Percentiles rank a stretch among this genome's conserved stretches.
phyloP scores from a whole-genome alignment of 2,797 vertebrate genomes.

The Pelochelys cantorii region DNA sequence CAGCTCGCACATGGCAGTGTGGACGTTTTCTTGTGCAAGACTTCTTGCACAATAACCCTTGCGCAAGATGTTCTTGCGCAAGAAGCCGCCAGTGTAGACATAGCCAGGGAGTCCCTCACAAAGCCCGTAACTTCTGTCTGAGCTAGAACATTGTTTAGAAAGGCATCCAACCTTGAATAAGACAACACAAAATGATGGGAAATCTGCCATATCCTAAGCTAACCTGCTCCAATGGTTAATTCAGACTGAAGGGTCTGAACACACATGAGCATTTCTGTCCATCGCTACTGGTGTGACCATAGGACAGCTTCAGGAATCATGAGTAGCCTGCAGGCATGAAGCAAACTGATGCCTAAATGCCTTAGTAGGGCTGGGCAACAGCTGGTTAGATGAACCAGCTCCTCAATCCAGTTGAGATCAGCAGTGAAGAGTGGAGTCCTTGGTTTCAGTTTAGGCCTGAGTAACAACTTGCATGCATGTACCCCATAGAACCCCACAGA shows the following conservation, averaged over 20 bases:
- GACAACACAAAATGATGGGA: conserved; percentile 6
- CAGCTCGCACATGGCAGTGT: too few species aligned
- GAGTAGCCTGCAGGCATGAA: not conserved
- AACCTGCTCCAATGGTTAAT: conserved; percentile 30
- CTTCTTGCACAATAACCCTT: too few species aligned
- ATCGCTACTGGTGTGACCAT: not conserved
- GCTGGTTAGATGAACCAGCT: not conserved
- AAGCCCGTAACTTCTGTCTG: not conserved
- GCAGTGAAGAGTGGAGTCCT: conserved; percentile 1
- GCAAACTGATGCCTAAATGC: not conserved
- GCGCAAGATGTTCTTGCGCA: too few species aligned
- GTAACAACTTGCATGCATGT: not conserved
- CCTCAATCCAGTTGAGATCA: not conserved
- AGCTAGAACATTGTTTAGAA: not conserved
- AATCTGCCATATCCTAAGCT: conserved; percentile 15
- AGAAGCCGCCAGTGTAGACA: too few species aligned
- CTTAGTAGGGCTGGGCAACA: not conserved
- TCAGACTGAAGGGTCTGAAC: conserved; percentile 31
- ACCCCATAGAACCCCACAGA: not conserved
- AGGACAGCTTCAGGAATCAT: not conserved
- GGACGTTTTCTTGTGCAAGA: too few species aligned
- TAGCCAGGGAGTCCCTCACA: not conserved
- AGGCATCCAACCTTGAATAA: not conserved
- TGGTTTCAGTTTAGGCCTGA: not conserved
- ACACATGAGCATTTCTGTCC: conserved; percentile 18